Evolutionary conservation across 2,797 vertebrate genomes (phyloP).

Genomic region (Trachurus trachurus): DNA sequence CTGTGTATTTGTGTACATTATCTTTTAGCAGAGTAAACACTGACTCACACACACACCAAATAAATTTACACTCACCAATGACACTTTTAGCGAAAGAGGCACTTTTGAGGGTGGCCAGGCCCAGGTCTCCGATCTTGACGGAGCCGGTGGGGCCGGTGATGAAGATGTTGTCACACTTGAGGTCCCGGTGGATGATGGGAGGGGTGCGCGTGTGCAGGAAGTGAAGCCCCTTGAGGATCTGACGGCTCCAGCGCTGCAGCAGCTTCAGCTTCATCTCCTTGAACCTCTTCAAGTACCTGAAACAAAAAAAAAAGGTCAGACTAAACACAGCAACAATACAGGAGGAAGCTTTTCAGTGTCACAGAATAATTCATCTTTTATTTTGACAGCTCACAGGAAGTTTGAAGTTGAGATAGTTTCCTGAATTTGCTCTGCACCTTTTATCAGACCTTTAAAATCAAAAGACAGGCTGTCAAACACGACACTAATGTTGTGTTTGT

Average conservation of each 20-base stretch:
- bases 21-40: not conserved
- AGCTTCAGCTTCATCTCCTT: constrained; percentile 98
- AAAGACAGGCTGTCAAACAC: constrained; percentile 35
- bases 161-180: constrained; percentile 99
- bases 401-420: constrained; percentile 33
- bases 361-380: constrained; percentile 24
- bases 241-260: constrained; percentile 97
- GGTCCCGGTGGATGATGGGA: constrained; percentile 97
- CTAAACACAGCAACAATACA: constrained; percentile 30
- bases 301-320: constrained; percentile 25
- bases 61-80: constrained; percentile 81
- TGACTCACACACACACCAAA: not conserved
- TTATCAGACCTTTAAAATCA: constrained; percentile 10
- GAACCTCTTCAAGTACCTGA: constrained; percentile 96
- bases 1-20: not conserved
- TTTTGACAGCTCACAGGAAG: constrained; percentile 57
- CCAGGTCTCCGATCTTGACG: constrained; percentile 97
- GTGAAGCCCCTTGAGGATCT: constrained; percentile 97
- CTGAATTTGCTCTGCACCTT: constrained; percentile 17
- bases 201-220: constrained; percentile 97
- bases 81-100: constrained; percentile 99
- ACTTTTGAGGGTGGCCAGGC: constrained; percentile 95
- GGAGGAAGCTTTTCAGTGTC: constrained; percentile 16
- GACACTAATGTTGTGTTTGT: constrained; percentile 11
- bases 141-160: constrained; percentile 98